These are phyloP conservation scores for Drosophila barbarae DNA, from an alignment of 2,888 invertebrate species.

Conservation along the genomic window DNA sequence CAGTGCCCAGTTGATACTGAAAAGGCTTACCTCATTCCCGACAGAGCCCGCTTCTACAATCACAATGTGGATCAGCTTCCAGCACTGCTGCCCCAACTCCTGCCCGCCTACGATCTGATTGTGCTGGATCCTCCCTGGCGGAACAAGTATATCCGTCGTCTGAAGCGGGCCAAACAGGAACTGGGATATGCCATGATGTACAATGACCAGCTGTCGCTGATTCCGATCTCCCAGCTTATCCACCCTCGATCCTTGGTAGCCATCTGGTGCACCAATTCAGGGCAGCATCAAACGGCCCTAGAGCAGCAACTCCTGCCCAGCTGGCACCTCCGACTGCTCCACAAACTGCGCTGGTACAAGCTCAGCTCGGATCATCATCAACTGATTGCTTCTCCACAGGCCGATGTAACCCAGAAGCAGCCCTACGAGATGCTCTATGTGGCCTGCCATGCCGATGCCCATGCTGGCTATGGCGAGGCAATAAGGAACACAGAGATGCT, in stretches of 20 bases:
- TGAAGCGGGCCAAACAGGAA: conserved; percentile 83
- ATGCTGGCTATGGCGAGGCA: conserved; percentile 34
- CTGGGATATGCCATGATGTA: conserved; percentile 87
- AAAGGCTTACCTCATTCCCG: conserved; percentile 84
- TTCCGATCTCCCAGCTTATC: conserved; percentile 86
- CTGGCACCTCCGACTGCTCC: conserved; percentile 87
- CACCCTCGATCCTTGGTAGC: conserved; percentile 85
- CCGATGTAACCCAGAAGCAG: conserved; percentile 83
- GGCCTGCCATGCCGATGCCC: conserved; percentile 78
- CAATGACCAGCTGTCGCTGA: conserved; percentile 85
- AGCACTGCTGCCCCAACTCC: conserved; percentile 80
- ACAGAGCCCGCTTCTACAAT: conserved; percentile 84
- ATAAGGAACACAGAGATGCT: conserved; percentile 83
- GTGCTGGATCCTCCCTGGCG: conserved; percentile 97
- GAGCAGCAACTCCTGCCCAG: conserved; percentile 86
- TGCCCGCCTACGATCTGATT: conserved; percentile 87
- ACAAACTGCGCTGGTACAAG: conserved; percentile 91
- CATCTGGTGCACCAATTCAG: conserved; percentile 96
- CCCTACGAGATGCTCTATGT: conserved; percentile 92
- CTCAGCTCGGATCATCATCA: conserved; percentile 84
- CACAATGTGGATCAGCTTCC: conserved; percentile 84
- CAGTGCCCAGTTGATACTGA: conserved; percentile 72
- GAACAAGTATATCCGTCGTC: conserved; percentile 94
- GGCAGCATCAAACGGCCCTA: conserved; percentile 85
- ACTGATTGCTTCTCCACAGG: conserved; percentile 84